Base-by-base conservation (phyloP, 2,797 vertebrate genomes). In the Cynodonichthys magdalenae region DNA sequence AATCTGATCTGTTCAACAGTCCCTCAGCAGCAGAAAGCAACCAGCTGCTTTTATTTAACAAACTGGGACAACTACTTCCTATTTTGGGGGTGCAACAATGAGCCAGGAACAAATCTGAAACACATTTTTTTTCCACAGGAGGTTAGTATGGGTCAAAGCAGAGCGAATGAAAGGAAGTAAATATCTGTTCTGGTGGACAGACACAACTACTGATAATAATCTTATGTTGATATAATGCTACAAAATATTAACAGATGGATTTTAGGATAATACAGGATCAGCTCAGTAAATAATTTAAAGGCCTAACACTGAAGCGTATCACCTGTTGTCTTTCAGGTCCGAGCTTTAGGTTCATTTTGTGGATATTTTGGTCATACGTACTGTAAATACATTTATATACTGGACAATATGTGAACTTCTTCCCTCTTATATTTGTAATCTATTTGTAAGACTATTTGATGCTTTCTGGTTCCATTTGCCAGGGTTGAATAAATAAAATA, bases 1-100 rank as follows among this genome's bases (percentile, higher is more conserved):
- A 58, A 31, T 46, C 27, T 15, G 29, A 55, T 36, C 24, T 6
- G n/a, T n/a, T 12, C 18, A 58, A 0, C 4, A 56, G 42, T 11
- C 11, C 39, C 18, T 19, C 24, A 8, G 50, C 28, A 41, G 31
- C 31, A 36, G 34, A 36, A 36, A 52, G 15, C 31, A 20, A n/a
- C 54, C 6, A 34, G 18, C 15, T 69, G 19, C 47, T 61, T 59
- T 52, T 24, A 57, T n/a, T 18, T 45, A 66, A 39, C 48, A 57
- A 63, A 61, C 51, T 7, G n/a, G 31, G 10, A 57, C 29, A 63
- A 29, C 24, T 46, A 28, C 9, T 45, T 28, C 45, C 20, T 36
- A 53, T 41, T 39, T 39, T 48, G 10, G 24, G 17, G n/a, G 44
- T 53, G 4, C 15, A 63, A 41, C 55, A 48, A 20, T 46, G 0